Base-by-base conservation (phyloP, 1,140 invertebrate species). In the Sinella curviseta region DNA sequence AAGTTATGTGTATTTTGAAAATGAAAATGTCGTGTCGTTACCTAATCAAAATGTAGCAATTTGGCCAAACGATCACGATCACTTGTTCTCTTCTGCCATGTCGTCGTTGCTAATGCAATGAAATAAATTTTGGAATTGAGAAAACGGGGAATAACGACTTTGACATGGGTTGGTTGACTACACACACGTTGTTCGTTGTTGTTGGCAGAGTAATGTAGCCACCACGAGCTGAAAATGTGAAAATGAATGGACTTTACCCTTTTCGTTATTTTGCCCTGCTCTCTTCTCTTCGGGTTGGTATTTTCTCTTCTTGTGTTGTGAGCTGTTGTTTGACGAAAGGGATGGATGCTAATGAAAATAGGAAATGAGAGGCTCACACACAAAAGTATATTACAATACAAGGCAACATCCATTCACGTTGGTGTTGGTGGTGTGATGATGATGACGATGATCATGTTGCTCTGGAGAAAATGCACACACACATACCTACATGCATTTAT, bases 321-420 rank as follows among this genome's bases (percentile, higher is more conserved):
- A 24, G 26, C 31, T 70, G 26, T 70, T 70, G 65, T 70, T 70
- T 70, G 65, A 70, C 8, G 65, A 33, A 70, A 70, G 65, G 65
- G 65, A 70, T 70, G 65, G 65, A 70, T 70, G 65, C 26, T 70
- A 70, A 70, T 70, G 65, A 70, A 70, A 70, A 70, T 70, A 70
- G 65, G 65, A 70, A 70, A 70, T 70, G 65, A 70, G 65, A 31
- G 65, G 65, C 65, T 70, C 65, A 30, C 16, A 31, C 65, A 17
- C 28, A 70, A 70, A 65, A 65, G 24, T n/a, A n/a, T n/a, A 65
- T 65, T 65, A 12, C 26, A 20, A 26, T 65, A 26, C 16, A 65
- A 65, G 24, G 39, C 8, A 65, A 26, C 16, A 65, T 65, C 39
- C 39, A 48, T 48, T 20, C 39, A 48, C 20, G 8, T 48, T 48